Evolutionary conservation across 2,797 vertebrate species (phyloP), one percentile per base, ranked within the genome.

Genomic region (Pseudochirops cupreus): DNA sequence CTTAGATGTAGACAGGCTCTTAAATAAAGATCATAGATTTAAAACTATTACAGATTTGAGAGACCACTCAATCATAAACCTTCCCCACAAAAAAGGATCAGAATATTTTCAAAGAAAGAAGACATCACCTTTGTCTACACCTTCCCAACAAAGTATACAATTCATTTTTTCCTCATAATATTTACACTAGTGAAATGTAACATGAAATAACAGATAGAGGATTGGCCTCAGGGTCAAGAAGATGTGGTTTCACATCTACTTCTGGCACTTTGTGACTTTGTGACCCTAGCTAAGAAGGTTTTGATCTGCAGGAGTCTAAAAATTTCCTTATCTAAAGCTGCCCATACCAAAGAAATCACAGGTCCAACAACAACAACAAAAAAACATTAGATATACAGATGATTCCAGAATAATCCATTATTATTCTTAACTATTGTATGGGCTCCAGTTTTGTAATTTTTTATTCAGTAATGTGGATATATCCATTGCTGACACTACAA

Each of bases 401-500:
- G 39, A 87, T 11, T 87, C 24, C 39, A 87, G 39, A 87, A 87
- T 11, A 46, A 46, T 87, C 21, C 39, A 87, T 46, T 26, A 46
- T 24, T 28, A 50, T 39, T 87, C 39, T 87, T 50, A 82, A 46
- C n/a, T 82, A 87, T 46, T 39, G 11, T 18, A n/a, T 33, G 33
- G 57, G 33, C 94, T 93, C 94, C 46, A 92, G 74, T 58, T 95
- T 94, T 91, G 53, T n/a, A 94, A 92, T 11, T 0, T 26, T 96
- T 94, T 93, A 91, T 92, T 96, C 29, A 74, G 54, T 87, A 94
- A 92, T 82, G 7, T 29, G 67, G 54, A 57, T 58, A 11, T 62
- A 46, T 56, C 18, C 31, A 93, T 95, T 94, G 10, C 50, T 91
- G 90, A 92, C 54, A 92, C 53, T 91, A 39, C 4, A 94, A 92